Conservation (phyloP, 2,888 invertebrate genomes). For the Acrocyrtus sp. region DNA sequence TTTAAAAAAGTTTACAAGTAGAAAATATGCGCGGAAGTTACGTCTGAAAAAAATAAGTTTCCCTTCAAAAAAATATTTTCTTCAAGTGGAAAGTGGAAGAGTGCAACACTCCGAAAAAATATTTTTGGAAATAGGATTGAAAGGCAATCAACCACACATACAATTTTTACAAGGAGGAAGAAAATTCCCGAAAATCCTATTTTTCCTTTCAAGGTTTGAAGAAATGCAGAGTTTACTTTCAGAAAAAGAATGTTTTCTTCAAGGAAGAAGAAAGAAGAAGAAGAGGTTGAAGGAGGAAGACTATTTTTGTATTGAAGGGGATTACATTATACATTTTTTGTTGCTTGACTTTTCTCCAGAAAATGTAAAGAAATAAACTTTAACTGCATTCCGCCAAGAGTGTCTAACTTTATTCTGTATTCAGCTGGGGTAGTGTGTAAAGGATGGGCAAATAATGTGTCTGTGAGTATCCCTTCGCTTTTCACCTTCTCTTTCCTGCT, state of each 20-base stretch:
- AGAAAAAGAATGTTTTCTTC: no score
- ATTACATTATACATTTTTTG: neutral
- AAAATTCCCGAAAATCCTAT: neutral
- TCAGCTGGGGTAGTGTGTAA: constrained; percentile 31
- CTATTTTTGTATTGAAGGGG: neutral
- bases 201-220: neutral
- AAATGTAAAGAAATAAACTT: constrained; percentile 32
- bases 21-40: no score
- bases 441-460: constrained; percentile 48
- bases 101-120: constrained; percentile 3
- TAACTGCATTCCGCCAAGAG: constrained; percentile 46
- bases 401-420: constrained; percentile 30
- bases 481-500: constrained; percentile 1
- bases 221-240: no score
- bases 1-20: no score
- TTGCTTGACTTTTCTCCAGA: neutral
- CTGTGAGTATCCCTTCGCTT: constrained; percentile 19
- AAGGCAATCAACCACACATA: constrained; percentile 37
- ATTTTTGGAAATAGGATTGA: constrained; percentile 46
- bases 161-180: neutral
- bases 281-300: neutral
- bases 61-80: neutral
- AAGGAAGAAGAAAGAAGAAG: no score
- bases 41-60: no score
- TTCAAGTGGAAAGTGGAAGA: no score